Conservation (phyloP, 2,888 invertebrate genomes). For the Clusia tigrina region DNA sequence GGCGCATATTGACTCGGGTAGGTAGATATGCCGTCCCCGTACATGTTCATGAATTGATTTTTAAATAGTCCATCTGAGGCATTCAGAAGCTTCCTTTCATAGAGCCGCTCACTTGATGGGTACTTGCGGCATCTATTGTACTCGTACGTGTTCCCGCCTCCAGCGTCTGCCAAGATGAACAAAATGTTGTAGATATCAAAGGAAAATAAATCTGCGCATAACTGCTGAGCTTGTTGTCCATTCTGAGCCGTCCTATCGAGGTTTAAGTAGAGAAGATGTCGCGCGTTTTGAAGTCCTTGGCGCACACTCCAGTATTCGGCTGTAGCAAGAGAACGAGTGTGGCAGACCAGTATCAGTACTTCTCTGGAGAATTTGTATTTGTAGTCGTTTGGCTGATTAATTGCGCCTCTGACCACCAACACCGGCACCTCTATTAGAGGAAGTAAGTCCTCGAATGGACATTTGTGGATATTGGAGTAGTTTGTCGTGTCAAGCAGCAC, state of each 20-base stretch:
- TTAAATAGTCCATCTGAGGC: conserved; percentile 28
- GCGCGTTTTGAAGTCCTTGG: not conserved
- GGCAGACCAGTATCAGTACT: not conserved
- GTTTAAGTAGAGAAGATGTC: not conserved
- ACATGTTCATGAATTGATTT: conserved; percentile 42
- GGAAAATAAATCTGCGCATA: not conserved
- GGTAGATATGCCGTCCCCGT: conserved; percentile 28
- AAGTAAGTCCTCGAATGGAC: not conserved
- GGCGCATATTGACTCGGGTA: conserved; percentile 39
- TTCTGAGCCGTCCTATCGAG: not conserved
- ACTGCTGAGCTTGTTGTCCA: not conserved
- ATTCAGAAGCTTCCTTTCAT: not conserved
- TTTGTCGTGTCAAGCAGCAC: not conserved
- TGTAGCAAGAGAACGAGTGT: too few species aligned
- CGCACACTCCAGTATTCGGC: not conserved
- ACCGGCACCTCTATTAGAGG: not conserved
- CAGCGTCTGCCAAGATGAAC: not conserved
- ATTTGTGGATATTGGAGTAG: not conserved
- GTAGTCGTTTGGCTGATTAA: not conserved
- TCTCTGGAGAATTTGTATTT: not conserved
- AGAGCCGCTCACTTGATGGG: not conserved
- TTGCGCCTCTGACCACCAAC: not conserved
- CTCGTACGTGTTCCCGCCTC: not conserved
- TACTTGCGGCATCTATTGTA: not conserved
- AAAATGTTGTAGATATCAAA: not conserved